Base-by-base conservation (phyloP, 1,140 invertebrate species). In the Pseudomyrmex sp. region DNA sequence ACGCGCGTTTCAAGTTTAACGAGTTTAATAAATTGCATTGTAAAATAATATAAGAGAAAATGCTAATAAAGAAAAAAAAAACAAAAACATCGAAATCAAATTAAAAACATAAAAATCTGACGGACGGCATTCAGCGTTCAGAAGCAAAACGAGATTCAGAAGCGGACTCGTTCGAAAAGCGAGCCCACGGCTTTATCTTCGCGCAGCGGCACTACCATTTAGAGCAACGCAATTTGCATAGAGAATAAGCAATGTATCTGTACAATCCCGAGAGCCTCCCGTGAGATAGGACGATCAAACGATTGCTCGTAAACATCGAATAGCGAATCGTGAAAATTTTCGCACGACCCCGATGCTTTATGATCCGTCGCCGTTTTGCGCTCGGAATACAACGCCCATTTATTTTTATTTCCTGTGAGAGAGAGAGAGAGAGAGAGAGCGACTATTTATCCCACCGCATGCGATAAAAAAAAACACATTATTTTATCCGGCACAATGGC, bases 221-320 rank as follows among this genome's bases (percentile, higher is more conserved):
- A 76, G 62, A 69, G 85, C 70, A 35, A 54, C 79, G 79, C 61
- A 61, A 73, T 85, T 76, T 82, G 85, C 85, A 52, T 80, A 77
- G 52, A 70, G 68, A 82, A 59, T 72, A 70, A n/a, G 56, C 70
- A 70, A 75, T 83, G 73, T 74, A 46, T 62, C 86, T 74, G 75
- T 65, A 50, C 70, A 35, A 35, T 20, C 68, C 54, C 76, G 26
- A n/a, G 15, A 52, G 66, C 48, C 23, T 66, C n/a, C 61, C 86
- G 85, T 88, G 86, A 88, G 86, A 88, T 87, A 88, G 85, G 82
- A 88, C 86, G 86, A 88, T 88, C 85, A 86, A 35, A 84, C 86
- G 85, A 88, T 88, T 82, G 74, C 85, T 80, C 52, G 63, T 82
- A 87, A 88, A 88, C 85, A 87, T 87, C 70, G 85, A 46, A 83